Conservation (phyloP, 2,888 invertebrate genomes). For the Orgyia antiqua region DNA sequence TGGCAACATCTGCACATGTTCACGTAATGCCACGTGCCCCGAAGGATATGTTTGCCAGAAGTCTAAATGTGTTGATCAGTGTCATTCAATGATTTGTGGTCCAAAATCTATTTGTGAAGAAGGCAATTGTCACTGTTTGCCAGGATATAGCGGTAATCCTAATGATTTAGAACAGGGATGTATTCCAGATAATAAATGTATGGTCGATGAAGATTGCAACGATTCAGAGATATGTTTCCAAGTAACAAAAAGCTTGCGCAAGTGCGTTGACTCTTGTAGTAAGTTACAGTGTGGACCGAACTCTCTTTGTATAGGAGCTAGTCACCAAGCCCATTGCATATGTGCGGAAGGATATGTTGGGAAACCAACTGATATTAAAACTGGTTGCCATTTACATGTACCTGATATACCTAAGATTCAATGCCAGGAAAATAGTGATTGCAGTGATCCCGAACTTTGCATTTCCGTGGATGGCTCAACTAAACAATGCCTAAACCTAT, state of each 20-base stretch:
- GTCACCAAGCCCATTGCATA: constrained; percentile 91
- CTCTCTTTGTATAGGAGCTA: constrained; percentile 89
- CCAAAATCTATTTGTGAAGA: constrained; percentile 89
- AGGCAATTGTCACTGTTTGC: constrained; percentile 88
- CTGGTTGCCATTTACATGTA: constrained; percentile 87
- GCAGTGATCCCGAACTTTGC: constrained; percentile 84
- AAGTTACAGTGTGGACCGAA: constrained; percentile 94
- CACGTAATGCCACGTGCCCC: constrained; percentile 84
- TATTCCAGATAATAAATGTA: constrained; percentile 84
- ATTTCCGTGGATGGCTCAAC: constrained; percentile 79
- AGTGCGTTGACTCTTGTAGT: constrained; percentile 92
- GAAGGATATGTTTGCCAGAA: constrained; percentile 85
- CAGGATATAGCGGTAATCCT: constrained; percentile 87
- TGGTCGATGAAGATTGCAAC: constrained; percentile 88
- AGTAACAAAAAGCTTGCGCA: constrained; percentile 85
- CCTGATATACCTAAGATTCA: constrained; percentile 77
- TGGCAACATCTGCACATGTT: constrained; percentile 83
- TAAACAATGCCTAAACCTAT: constrained; percentile 86
- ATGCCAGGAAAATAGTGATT: constrained; percentile 85
- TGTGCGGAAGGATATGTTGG: constrained; percentile 90
- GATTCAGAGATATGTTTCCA: constrained; percentile 93
- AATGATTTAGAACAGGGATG: constrained; percentile 85
- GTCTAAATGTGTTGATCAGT: constrained; percentile 86
- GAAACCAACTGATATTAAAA: constrained; percentile 87
- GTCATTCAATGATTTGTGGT: constrained; percentile 87